Conservation (phyloP, 2,888 invertebrate genomes). For the Yponomeuta evonymella region DNA sequence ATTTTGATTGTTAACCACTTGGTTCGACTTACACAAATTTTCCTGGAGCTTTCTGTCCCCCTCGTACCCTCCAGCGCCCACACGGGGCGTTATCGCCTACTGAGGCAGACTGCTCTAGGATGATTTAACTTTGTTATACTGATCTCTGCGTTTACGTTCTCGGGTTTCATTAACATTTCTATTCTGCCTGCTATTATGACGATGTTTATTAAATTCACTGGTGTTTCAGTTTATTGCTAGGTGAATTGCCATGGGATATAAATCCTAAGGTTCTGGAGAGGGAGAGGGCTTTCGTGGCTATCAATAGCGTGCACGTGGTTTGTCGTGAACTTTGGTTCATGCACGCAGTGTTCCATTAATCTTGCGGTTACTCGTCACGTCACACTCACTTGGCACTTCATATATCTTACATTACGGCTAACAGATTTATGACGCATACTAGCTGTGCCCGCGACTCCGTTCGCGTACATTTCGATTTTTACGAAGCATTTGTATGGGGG, state of each 20-base stretch:
- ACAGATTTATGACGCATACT: not conserved
- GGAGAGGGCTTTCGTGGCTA: not conserved
- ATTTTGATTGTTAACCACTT: not conserved
- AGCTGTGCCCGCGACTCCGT: too few relatives aligned
- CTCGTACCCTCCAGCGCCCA: too few relatives aligned
- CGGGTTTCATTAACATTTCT: not conserved
- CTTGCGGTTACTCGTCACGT: constrained; percentile 44
- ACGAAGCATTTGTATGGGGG: too few relatives aligned
- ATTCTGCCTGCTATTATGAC: not conserved
- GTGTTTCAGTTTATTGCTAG: not conserved
- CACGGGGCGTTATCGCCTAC: too few relatives aligned
- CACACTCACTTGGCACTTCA: constrained; percentile 29
- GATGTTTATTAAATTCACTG: not conserved
- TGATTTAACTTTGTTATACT: not conserved
- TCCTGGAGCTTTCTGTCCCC: too few relatives aligned
- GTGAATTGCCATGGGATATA: not conserved
- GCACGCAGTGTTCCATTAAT: constrained; percentile 35
- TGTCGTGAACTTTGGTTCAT: constrained; percentile 26
- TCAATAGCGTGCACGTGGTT: constrained; percentile 18
- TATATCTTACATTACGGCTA: not conserved
- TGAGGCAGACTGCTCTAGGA: too few relatives aligned
- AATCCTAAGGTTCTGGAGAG: not conserved
- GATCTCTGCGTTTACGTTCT: not conserved
- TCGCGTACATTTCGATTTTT: too few relatives aligned
- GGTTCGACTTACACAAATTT: too few relatives aligned